Conservation (phyloP, 2,888 invertebrate species). For the Clivina fossor region DNA sequence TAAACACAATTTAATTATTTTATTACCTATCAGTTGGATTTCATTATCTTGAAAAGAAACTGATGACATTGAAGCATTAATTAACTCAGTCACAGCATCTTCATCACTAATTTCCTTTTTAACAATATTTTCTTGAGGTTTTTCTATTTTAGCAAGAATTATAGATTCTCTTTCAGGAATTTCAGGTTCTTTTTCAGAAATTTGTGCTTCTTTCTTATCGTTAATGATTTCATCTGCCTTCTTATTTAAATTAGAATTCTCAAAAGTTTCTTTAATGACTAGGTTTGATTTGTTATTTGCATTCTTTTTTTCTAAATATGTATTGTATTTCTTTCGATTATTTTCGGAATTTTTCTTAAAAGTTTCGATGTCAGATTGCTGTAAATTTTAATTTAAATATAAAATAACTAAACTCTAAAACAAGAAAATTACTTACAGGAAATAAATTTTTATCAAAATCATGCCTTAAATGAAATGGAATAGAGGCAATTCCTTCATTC, state of each 20-base stretch:
- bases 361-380: slow-evolving; percentile 5
- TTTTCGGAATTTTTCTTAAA: slow-evolving; percentile 12
- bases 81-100: no score
- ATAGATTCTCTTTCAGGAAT: slow-evolving; percentile 6
- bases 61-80: no score
- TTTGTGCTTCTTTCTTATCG: neutral
- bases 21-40: no score
- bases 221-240: neutral
- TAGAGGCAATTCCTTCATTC: slow-evolving; percentile 10
- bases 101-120: no score
- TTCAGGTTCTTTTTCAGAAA: slow-evolving; percentile 4
- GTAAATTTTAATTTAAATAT: slow-evolving; percentile 5
- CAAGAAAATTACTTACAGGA: slow-evolving; percentile 15
- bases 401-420: slow-evolving; percentile 5
- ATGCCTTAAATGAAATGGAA: slow-evolving; percentile 15
- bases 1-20: no score
- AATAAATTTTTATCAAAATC: slow-evolving; percentile 15
- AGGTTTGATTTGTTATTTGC: slow-evolving; percentile 6
- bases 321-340: slow-evolving; percentile 16
- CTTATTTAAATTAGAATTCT: slow-evolving; percentile 11
- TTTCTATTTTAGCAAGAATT: neutral
- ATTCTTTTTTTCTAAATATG: slow-evolving; percentile 11
- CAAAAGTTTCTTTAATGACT: slow-evolving; percentile 3
- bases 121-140: no score
- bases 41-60: no score